These are phyloP conservation scores for Sebastiscus tertius DNA, from an alignment of 2,797 vertebrate species.

Conservation along the genomic window DNA sequence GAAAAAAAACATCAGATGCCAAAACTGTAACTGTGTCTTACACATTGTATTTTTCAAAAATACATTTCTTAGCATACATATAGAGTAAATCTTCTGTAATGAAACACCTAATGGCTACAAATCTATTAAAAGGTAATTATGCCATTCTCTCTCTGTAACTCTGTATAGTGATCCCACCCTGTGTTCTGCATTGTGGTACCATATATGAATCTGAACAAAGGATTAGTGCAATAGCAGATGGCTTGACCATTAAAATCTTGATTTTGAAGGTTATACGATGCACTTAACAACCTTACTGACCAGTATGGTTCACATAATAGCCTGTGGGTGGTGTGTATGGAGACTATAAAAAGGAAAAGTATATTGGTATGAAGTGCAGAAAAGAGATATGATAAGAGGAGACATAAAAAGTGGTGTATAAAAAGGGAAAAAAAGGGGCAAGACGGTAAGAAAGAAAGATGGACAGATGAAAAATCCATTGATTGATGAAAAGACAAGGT, in stretches of 20 bases:
- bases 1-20: not conserved
- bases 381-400: not conserved
- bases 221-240: not conserved
- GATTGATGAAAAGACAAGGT: constrained; percentile 54
- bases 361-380: not conserved
- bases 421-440: not conserved
- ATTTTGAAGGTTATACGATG: constrained; percentile 3
- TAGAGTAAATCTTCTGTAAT: not conserved
- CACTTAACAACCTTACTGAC: not conserved
- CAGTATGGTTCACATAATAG: not conserved
- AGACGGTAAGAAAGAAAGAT: constrained; percentile 11
- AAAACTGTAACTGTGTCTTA: not conserved
- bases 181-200: not conserved
- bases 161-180: not conserved
- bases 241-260: not conserved
- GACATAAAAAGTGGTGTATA: not conserved
- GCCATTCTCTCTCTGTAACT: not conserved
- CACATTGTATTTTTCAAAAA: not conserved
- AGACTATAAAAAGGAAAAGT: not conserved
- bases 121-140: not conserved
- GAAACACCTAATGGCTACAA: not conserved
- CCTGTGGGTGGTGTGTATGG: not conserved
- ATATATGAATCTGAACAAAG: not conserved
- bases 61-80: not conserved
- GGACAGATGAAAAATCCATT: constrained; percentile 31